A percentile compares a stretch with the other conserved stretches of the same genome.
Evolutionary conservation across 2,113 vertebrate species (phyloP).

Genomic region (Campylorhamphus procurvoides): DNA sequence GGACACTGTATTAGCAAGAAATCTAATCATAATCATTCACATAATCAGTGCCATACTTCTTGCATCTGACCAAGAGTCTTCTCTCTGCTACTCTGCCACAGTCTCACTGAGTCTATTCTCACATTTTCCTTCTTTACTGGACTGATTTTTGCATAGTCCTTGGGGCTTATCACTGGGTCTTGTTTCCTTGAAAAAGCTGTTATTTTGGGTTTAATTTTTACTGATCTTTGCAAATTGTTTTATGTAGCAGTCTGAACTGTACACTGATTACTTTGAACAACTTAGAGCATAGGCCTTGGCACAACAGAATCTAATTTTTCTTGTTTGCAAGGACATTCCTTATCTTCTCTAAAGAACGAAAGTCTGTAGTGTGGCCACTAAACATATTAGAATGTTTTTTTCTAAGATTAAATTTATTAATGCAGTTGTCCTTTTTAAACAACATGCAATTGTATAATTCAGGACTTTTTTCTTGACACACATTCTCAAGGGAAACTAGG

Average conservation of each 20-base stretch:
- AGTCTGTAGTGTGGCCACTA: background rate
- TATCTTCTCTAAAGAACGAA: slow-evolving; percentile 26
- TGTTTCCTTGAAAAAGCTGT: background rate
- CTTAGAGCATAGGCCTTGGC: slow-evolving; percentile 21
- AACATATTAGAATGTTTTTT: slow-evolving; percentile 33
- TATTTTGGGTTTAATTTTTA: slow-evolving; percentile 14
- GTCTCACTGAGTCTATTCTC: background rate
- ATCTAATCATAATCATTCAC: background rate
- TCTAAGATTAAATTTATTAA: slow-evolving; percentile 7
- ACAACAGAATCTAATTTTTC: slow-evolving; percentile 39
- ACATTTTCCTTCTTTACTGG: background rate
- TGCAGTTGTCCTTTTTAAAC: background rate
- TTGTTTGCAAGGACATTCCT: slow-evolving; percentile 36
- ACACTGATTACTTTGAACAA: slow-evolving; percentile 44
- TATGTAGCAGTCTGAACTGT: slow-evolving; percentile 13
- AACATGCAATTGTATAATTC: background rate
- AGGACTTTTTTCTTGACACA: slow-evolving; percentile 5
- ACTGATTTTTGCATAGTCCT: background rate
- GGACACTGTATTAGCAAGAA: background rate
- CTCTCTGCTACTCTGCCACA: background rate
- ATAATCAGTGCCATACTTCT: background rate
- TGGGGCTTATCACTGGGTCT: background rate
- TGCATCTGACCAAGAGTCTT: background rate
- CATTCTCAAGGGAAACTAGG: slow-evolving; percentile 13
- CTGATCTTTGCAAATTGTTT: slow-evolving; percentile 26